Percentiles rank a stretch among this genome's conserved stretches.
Conservation (phyloP, 2,113 vertebrate genomes). For the Trogon surrucura region DNA sequence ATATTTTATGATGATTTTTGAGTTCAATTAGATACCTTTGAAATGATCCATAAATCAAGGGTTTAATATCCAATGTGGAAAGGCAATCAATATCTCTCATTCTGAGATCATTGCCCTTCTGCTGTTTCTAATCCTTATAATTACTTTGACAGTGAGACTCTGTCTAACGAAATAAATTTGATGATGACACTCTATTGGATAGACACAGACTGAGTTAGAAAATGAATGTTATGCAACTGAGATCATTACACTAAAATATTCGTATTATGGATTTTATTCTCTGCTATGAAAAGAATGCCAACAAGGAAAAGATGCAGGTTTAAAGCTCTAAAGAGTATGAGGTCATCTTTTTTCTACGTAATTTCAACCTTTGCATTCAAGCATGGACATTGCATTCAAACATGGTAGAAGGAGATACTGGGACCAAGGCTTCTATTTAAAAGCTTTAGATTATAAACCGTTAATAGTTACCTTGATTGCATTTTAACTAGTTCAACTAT, state of each 20-base stretch:
- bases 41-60: not conserved
- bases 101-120: not conserved
- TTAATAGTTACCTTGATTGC: not conserved
- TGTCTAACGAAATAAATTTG: not conserved
- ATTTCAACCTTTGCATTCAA: not conserved
- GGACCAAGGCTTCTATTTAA: not conserved
- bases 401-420: accelerated
- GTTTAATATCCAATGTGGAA: not conserved
- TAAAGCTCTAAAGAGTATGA: not conserved
- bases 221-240: not conserved
- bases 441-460: not conserved
- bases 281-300: not conserved
- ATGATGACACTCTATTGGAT: not conserved
- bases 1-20: not conserved
- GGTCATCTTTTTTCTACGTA: not conserved
- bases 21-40: not conserved
- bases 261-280: not conserved
- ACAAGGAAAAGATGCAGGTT: not conserved
- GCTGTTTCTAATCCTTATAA: not conserved
- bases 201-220: not conserved
- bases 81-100: not conserved
- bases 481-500: not conserved
- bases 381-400: not conserved
- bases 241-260: not conserved
- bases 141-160: not conserved